Conservation (phyloP, 53 echinoderm and acorn worm species). For the Holothuria leucospilota region DNA sequence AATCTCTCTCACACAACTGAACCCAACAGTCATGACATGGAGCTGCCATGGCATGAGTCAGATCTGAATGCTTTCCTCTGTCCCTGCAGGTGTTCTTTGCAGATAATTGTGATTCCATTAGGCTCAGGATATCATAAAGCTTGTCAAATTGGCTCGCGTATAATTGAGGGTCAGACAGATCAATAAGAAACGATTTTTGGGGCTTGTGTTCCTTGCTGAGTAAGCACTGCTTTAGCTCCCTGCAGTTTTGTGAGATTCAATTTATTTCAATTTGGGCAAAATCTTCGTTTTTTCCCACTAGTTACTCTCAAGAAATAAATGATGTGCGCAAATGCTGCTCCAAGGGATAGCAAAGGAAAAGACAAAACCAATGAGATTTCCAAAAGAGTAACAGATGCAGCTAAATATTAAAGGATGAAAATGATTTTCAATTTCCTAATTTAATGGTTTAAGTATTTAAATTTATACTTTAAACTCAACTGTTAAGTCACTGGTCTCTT, state of each 20-base stretch:
- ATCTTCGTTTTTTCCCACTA: not conserved
- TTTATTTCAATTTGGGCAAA: constrained; percentile 38
- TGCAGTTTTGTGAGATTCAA: constrained; percentile 36
- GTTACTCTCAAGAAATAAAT: no score
- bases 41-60: constrained; percentile 21
- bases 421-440: no score
- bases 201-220: constrained; percentile 7
- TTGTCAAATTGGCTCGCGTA: constrained; percentile 15
- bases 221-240: not conserved
- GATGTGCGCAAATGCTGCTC: no score
- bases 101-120: constrained; percentile 43
- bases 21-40: no score
- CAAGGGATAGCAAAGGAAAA: no score
- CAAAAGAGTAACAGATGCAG: no score
- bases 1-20: no score
- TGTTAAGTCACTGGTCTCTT: no score
- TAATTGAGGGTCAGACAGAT: constrained; percentile 48
- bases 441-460: no score
- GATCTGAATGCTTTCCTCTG: not conserved
- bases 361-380: no score
- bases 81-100: constrained; percentile 28
- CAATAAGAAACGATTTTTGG: constrained; percentile 30
- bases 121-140: constrained; percentile 12
- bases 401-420: no score
- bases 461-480: no score